Percentiles rank a stretch among this genome's conserved stretches.
These are phyloP conservation scores for Biston betularia DNA, from an alignment of 2,888 invertebrate species.

Conservation along the genomic window DNA sequence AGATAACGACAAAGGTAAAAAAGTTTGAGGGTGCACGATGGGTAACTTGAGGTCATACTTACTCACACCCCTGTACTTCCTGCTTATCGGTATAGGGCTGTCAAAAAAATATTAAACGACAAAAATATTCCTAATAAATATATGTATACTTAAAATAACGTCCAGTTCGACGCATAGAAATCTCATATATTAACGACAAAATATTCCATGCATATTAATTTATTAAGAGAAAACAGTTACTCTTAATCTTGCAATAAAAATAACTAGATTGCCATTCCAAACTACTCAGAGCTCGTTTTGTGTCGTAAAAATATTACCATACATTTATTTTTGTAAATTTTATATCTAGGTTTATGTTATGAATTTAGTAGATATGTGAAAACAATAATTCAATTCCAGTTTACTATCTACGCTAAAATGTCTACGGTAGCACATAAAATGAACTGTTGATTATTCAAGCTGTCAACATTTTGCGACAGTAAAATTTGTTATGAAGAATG, in stretches of 20 bases:
- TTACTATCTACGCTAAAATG: background rate
- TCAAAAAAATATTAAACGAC: slow-evolving; percentile 35
- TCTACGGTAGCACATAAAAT: slow-evolving; percentile 20
- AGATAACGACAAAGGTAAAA: slow-evolving; percentile 70
- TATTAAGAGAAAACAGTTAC: slow-evolving; percentile 48
- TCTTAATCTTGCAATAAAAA: slow-evolving; percentile 35
- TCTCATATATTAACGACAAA: slow-evolving; percentile 43
- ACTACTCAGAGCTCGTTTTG: slow-evolving; percentile 25
- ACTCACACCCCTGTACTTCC: slow-evolving; percentile 85
- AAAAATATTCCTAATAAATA: background rate
- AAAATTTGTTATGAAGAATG: background rate
- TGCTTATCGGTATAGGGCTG: slow-evolving; percentile 68
- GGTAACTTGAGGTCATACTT: slow-evolving; percentile 84
- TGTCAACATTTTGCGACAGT: slow-evolving; percentile 3
- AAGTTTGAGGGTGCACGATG: slow-evolving; percentile 71
- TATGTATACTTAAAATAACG: slow-evolving; percentile 5
- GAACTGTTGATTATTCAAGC: background rate
- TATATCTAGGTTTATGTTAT: slow-evolving; percentile 11
- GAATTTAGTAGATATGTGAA: slow-evolving; percentile 13
- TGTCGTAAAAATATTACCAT: slow-evolving; percentile 5
- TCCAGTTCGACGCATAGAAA: slow-evolving; percentile 28
- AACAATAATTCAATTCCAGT: slow-evolving; percentile 11
- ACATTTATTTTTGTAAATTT: slow-evolving; percentile 4
- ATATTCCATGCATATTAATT: slow-evolving; percentile 41
- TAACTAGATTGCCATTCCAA: slow-evolving; percentile 32